Evolutionary conservation across 1,140 invertebrate genomes (phyloP), one percentile per base, ranked within the genome.

Genomic region (Drosophila insularis): DNA sequence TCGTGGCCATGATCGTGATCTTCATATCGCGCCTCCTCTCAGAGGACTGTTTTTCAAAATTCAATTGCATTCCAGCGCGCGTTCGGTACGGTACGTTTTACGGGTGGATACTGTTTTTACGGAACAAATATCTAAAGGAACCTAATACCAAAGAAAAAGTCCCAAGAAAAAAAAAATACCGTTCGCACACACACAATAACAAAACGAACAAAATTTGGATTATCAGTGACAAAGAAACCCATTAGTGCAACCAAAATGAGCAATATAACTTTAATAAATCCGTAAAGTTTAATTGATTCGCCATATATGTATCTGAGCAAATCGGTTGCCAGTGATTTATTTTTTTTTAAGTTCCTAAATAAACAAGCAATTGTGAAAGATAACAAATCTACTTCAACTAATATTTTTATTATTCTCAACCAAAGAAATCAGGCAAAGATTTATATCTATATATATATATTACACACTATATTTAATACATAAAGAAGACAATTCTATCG

Each of bases 61-160:
- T 89, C 84, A 89, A 89, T 89, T 89, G 84, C 84, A 89, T 89
- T 89, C 84, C 84, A 89, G 75, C 84, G 84, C 84, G 80, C 80
- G 84, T 78, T 80, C 84, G 84, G 84, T 84, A 71, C 71, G 43
- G 43, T 21, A 50, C 43, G 43, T 50, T 50, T 10, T 19, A 50
- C 43, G 68, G 73, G 65, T 78, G 77, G 66, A 64, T 75, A 75
- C 73, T 23, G 63, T 54, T 32, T 63, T 61, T 76, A 69, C 84
- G 71, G 69, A 58, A 59, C 59, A 68, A 17, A 17, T 1, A 17
- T 17, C 14, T 46, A 46, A 43, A 37, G 35, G 35, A 37, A n/a
- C 11, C 10, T 21, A 19, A 19, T 21, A 21, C 43, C 17, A 21
- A 50, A 50, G 43, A 46, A 55, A 61, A 77, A 27, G 0, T 27